These are phyloP conservation scores for Agrypnus murinus DNA, from an alignment of 2,888 invertebrate genomes.

Conservation along the genomic window DNA sequence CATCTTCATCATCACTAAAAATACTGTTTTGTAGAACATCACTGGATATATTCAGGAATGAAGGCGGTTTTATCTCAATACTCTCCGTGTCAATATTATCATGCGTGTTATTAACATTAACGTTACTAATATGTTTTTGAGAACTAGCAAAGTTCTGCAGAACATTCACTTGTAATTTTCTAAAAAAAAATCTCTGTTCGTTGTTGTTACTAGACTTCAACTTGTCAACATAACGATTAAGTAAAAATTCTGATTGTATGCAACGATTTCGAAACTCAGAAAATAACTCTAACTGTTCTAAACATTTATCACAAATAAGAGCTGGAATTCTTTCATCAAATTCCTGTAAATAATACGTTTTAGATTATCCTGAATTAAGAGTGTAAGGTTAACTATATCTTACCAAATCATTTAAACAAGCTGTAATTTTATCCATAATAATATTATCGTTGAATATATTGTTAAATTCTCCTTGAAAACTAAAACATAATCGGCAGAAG, in stretches of 20 bases:
- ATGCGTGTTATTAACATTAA: too few relatives aligned
- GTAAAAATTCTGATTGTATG: constrained; percentile 39
- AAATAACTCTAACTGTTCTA: constrained; percentile 36
- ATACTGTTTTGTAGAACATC: background rate
- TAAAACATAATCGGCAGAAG: constrained; percentile 43
- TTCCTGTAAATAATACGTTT: constrained; percentile 38
- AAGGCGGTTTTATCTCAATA: too few relatives aligned
- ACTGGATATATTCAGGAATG: too few relatives aligned
- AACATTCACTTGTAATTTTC: constrained; percentile 21
- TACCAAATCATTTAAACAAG: constrained; percentile 40
- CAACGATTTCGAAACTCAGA: constrained; percentile 42
- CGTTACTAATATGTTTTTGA: background rate
- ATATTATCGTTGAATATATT: constrained; percentile 38
- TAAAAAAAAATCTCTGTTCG: constrained; percentile 14
- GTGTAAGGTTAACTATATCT: constrained; percentile 6
- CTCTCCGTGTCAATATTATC: too few relatives aligned
- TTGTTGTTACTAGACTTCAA: background rate
- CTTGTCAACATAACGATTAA: constrained; percentile 30
- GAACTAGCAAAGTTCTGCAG: background rate
- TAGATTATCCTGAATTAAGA: background rate
- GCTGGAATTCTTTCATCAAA: constrained; percentile 37
- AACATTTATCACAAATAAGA: constrained; percentile 32
- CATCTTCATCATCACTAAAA: background rate
- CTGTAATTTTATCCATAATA: constrained; percentile 35
- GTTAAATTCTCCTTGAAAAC: constrained; percentile 34